Conservation (phyloP, 64 coral and sea anemone genomes). For the Astreopora myriophthalma region DNA sequence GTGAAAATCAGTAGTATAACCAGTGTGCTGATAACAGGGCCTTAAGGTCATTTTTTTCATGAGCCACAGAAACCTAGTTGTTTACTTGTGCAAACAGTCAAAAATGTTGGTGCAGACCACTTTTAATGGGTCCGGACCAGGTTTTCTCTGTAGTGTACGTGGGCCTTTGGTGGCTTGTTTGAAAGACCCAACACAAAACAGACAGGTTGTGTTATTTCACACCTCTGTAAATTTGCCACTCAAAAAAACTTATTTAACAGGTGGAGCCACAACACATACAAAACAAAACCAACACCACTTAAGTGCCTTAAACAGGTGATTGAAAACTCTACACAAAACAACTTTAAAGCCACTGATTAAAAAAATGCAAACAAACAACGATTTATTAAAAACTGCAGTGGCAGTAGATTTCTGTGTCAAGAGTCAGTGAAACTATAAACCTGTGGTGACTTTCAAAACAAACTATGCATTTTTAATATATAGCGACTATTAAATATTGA, state of each 20-base stretch:
- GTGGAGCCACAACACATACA: not conserved
- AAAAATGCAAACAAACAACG: not conserved
- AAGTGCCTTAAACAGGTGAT: not conserved
- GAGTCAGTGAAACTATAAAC: not conserved
- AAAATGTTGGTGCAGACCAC: no score
- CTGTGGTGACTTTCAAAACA: not conserved
- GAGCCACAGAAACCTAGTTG: no score
- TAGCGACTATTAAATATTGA: not conserved
- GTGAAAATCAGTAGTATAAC: no score
- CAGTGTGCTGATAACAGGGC: no score
- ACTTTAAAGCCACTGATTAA: not conserved
- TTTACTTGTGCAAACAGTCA: no score
- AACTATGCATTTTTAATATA: not conserved
- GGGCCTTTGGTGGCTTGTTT: no score
- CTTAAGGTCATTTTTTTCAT: no score
- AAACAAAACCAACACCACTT: not conserved
- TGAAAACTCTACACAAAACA: not conserved
- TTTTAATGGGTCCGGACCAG: no score
- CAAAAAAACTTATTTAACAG: not conserved
- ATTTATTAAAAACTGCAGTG: not conserved
- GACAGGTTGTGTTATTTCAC: conserved; percentile 20
- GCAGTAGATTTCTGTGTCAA: not conserved
- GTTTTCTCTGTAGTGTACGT: no score
- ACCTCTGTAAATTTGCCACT: not conserved
- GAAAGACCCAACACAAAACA: not conserved